These are phyloP conservation scores for Nothobranchius kuhntae DNA, from an alignment of 2,113 vertebrate species.

Conservation along the genomic window DNA sequence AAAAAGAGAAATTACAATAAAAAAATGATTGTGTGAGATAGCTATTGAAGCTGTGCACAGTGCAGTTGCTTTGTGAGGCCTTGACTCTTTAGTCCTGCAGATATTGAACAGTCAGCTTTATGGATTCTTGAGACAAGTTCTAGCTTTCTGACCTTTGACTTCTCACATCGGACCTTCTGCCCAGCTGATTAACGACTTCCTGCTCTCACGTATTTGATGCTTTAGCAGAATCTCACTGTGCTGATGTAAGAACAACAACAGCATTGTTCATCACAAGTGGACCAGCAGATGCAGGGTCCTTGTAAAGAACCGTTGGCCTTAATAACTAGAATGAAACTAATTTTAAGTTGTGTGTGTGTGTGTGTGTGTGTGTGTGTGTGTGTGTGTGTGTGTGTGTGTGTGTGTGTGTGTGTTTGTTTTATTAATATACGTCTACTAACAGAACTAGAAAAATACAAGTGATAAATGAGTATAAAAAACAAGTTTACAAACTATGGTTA, in stretches of 20 bases:
- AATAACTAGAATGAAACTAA: too few species aligned
- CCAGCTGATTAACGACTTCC: conserved; percentile 52
- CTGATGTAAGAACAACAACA: conserved; percentile 8
- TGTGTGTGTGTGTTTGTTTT: too few species aligned
- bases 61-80: conserved; percentile 7
- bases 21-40: too few species aligned
- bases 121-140: conserved; percentile 34
- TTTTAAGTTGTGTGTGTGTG: too few species aligned
- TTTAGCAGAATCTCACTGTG: conserved; percentile 33
- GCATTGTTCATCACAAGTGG: conserved; percentile 25
- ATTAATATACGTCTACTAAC: too few species aligned
- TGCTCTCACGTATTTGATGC: conserved; percentile 31
- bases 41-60: conserved; percentile 19
- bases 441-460: too few species aligned
- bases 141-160: conserved; percentile 48
- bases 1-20: too few species aligned
- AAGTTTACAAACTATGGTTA: too few species aligned
- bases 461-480: too few species aligned
- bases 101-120: conserved; percentile 40
- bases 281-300: not conserved
- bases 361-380: too few species aligned
- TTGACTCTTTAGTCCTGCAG: not conserved
- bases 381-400: too few species aligned
- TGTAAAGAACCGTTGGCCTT: too few species aligned
- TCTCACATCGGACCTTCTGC: conserved; percentile 24